phyloP scores from a whole-genome alignment of 2,888 invertebrate species.

The Deilephila porcellus region DNA sequence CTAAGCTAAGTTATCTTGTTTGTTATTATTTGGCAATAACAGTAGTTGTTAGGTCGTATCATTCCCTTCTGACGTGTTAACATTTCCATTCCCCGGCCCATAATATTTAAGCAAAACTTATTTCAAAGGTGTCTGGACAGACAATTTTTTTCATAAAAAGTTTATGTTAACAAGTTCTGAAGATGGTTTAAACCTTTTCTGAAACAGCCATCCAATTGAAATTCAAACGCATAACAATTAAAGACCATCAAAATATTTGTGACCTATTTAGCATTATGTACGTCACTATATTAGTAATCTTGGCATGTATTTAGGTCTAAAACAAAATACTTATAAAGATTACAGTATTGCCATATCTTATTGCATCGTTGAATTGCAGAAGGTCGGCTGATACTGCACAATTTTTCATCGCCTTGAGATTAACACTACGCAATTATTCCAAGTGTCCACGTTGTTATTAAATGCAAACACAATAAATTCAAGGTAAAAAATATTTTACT shows the following conservation, averaged over 20 bases:
- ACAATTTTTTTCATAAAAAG: no score
- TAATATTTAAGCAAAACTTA: no score
- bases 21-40: no score
- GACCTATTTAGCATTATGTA: background rate
- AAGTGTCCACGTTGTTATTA: constrained; percentile 5
- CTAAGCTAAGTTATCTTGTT: no score
- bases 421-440: constrained; percentile 2
- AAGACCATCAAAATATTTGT: background rate
- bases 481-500: background rate
- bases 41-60: no score
- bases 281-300: background rate
- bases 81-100: no score
- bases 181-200: no score
- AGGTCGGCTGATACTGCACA: constrained; percentile 8
- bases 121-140: no score
- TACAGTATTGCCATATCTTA: background rate
- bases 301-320: background rate
- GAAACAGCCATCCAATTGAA: no score
- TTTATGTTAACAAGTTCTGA: no score
- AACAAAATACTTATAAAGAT: background rate
- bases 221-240: no score
- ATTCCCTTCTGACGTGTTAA: no score
- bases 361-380: background rate
- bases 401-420: constrained; percentile 24
- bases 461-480: background rate